Conservation (phyloP, 2,113 vertebrate genomes). For the Blennius ocellaris region DNA sequence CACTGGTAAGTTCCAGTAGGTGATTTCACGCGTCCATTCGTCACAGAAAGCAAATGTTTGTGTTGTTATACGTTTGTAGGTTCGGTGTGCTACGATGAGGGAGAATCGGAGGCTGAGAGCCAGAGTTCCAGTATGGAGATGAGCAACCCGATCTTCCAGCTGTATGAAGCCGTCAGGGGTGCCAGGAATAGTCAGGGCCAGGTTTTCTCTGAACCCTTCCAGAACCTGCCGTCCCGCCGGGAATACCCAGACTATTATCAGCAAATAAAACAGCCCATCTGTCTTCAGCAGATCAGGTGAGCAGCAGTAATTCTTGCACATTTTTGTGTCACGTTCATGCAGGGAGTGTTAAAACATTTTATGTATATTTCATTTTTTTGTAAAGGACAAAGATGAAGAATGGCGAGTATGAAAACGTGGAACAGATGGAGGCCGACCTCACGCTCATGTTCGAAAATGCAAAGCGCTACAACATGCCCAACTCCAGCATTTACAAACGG, state of each 20-base stretch:
- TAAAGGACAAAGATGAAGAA: slow-evolving; percentile 94
- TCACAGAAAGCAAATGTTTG: neutral
- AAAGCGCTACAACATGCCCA: slow-evolving; percentile 97
- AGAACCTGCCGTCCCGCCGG: slow-evolving; percentile 94
- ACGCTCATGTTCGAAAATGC: slow-evolving; percentile 98
- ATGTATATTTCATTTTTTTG: neutral
- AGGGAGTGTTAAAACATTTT: neutral
- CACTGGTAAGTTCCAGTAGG: slow-evolving; percentile 84
- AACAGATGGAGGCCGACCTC: slow-evolving; percentile 94
- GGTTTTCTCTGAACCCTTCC: slow-evolving; percentile 94
- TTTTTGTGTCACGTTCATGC: neutral
- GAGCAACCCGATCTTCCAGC: slow-evolving; percentile 94
- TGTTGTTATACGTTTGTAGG: slow-evolving; percentile 61
- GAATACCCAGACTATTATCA: slow-evolving; percentile 99
- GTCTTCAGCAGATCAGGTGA: slow-evolving; percentile 95
- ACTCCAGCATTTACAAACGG: slow-evolving; percentile 97
- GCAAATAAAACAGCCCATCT: slow-evolving; percentile 96
- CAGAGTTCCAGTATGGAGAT: slow-evolving; percentile 94
- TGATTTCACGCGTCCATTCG: neutral
- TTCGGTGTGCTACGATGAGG: slow-evolving; percentile 90
- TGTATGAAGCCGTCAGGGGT: slow-evolving; percentile 93
- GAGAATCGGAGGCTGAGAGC: slow-evolving; percentile 94
- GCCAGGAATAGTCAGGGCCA: slow-evolving; percentile 95
- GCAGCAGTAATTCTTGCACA: neutral
- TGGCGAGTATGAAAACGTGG: slow-evolving; percentile 93